Base-by-base conservation (phyloP, 2,113 vertebrate species). In the Rhinopomastus cyanomelas region DNA sequence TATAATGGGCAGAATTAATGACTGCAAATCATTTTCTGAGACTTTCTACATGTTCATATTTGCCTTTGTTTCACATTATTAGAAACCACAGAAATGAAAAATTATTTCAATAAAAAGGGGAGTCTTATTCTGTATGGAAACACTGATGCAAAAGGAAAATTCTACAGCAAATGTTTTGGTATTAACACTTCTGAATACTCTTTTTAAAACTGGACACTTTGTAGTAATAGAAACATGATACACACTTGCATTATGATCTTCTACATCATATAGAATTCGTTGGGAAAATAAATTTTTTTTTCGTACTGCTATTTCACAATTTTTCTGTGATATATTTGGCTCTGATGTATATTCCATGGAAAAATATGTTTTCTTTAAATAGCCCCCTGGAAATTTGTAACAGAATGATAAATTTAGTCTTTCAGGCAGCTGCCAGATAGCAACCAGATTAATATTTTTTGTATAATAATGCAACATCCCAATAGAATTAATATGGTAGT, bases 41-140 rank as follows among this genome's bases (percentile, higher is more conserved):
- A 27, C 23, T 81, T 86, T 56, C 60, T 81, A 64, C 49, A 53
- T 88, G 91, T 53, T 93, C 26, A 60, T 81, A 60, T 86, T 88
- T 90, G 48, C 77, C 69, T 44, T 74, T 75, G 9, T 16, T 84
- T 93, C 61, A 74, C 3, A 3, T 67, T 66, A 6, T 86, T 85
- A 90, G 57, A 44, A 67, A 81, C 91, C 48, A 75, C 19, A 60
- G 42, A 64, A n/a, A 86, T 86, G 73, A 96, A 86, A 88, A 91
- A 93, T 64, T 1, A 25, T 90, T 90, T 94, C 90, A 91, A 93
- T 96, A 91, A 88, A 83, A 88, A 49, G 5, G 14, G 17, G 75
- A 39, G 18, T 34, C 18, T 12, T 74, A 11, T 81, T 86, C 53
- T 56, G 3, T 60, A 52, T 14, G 71, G 53, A 83, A 83, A 44